Conservation (phyloP, 2,888 invertebrate genomes). For the Seira musarum region DNA sequence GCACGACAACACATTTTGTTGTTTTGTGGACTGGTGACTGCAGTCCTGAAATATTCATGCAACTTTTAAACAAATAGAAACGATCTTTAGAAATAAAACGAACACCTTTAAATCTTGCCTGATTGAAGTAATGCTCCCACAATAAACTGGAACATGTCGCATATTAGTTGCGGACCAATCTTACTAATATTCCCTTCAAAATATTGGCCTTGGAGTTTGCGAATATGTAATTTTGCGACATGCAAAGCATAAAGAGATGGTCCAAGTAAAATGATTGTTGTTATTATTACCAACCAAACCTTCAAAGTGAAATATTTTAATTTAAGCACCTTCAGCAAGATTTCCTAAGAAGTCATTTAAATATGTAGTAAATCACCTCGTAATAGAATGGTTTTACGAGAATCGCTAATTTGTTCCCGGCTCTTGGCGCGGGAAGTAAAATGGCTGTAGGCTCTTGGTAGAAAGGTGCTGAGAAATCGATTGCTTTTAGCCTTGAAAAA, state of each 20-base stretch:
- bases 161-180: constrained; percentile 5
- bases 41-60: too few relatives aligned
- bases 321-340: too few relatives aligned
- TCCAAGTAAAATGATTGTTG: constrained; percentile 59
- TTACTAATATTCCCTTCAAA: constrained; percentile 20
- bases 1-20: not conserved
- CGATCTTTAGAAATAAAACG: too few relatives aligned
- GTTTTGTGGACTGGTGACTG: not conserved
- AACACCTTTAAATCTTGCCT: too few relatives aligned
- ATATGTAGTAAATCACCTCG: constrained; percentile 47
- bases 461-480: constrained; percentile 63
- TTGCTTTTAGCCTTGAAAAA: constrained; percentile 55
- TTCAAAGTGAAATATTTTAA: constrained; percentile 32
- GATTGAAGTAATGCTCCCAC: constrained; percentile 68
- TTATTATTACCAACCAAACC: constrained; percentile 66
- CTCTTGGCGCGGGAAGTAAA: constrained; percentile 65
- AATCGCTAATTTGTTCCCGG: constrained; percentile 65
- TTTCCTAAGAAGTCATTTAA: not conserved
- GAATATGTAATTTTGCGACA: constrained; percentile 47
- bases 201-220: too few relatives aligned
- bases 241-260: constrained; percentile 66
- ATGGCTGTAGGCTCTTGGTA: constrained; percentile 66
- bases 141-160: constrained; percentile 64
- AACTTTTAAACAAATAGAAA: too few relatives aligned
- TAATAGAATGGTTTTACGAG: constrained; percentile 64